Percentiles rank a stretch among this genome's conserved stretches.
Conservation (phyloP, 2,113 vertebrate genomes). For the Pelvicachromis taeniatus region DNA sequence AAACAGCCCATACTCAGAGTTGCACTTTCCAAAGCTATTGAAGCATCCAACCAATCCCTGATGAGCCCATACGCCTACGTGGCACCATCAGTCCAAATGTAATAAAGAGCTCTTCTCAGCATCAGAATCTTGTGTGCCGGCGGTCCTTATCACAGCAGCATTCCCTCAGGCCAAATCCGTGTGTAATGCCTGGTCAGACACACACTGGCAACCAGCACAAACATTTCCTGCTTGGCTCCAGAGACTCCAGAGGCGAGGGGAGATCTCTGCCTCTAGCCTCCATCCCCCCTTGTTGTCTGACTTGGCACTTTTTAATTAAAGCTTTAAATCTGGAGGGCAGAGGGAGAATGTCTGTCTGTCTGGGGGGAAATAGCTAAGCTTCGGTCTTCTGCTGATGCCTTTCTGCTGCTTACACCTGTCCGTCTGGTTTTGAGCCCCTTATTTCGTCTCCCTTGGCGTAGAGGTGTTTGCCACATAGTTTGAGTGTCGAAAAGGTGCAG, state of each 20-base stretch:
- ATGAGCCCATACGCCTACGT: conserved; percentile 26
- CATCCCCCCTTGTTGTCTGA: conserved; percentile 37
- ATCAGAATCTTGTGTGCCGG: conserved; percentile 41
- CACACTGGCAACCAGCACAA: conserved; percentile 74
- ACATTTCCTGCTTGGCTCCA: conserved; percentile 77
- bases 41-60: conserved; percentile 22
- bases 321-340: conserved; percentile 56
- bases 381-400: conserved; percentile 2
- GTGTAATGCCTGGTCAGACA: conserved; percentile 74
- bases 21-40: not conserved
- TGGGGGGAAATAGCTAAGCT: conserved; percentile 8
- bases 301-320: conserved; percentile 76
- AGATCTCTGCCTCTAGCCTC: conserved; percentile 23
- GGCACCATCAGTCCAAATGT: conserved; percentile 39
- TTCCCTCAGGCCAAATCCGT: conserved; percentile 75
- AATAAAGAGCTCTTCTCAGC: conserved; percentile 65
- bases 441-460: not conserved
- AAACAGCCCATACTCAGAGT: conserved; percentile 10
- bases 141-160: conserved; percentile 53
- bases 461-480: conserved; percentile 13
- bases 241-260: conserved; percentile 63
- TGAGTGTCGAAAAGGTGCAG: conserved; percentile 43
- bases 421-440: not conserved
- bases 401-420: conserved; percentile 37
- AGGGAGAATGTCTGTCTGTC: conserved; percentile 14